Base-by-base conservation (phyloP, 2,797 vertebrate species). In the Amazona ochrocephala region DNA sequence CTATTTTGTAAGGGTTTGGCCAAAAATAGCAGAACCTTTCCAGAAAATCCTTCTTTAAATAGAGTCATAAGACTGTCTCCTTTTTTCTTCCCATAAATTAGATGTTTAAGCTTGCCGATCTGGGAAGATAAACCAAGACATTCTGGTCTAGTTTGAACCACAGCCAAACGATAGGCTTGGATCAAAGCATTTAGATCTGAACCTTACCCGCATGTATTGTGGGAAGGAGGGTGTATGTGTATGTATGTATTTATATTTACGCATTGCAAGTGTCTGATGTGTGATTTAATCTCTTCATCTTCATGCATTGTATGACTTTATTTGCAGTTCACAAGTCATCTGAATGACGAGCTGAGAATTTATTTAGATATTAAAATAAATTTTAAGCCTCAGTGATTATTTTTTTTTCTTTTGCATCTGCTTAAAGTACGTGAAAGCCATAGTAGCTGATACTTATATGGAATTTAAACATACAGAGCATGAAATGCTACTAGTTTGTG, bases 341-440 rank as follows among this genome's bases (percentile, higher is more conserved):
- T 88, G 76, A 87, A 95, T 90, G 87, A 94, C 85, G 84, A 94
- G 61, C 13, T 91, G 72, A 83, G 81, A 92, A 92, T 97, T 82
- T 94, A 91, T 94, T 95, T 90, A 96, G 89, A 90, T 96, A 97
- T 95, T 97, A 90, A 97, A 96, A 97, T 94, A 93, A 96, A 85
- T 96, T 94, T 81, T 6, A 65, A 94, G 84, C 58, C 34, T 89
- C 89, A 84, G n/a, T 92, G 82, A 62, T 51, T 87, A 94, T 58
- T 34, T 24, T 90, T 96, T 50, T 56, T 81, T 90, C 48, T 56
- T 81, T 90, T 84, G 47, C 77, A 75, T 84, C 70, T 79, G n/a
- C 19, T 6, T 41, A 87, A 97, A 89, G 91, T 96, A 88, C 9
- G 22, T 68, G 79, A 74, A 80, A 85, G 53, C 45, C 65, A 47